These are phyloP conservation scores for Neoniphon sammara DNA, from an alignment of 2,797 vertebrate genomes.

Conservation along the genomic window DNA sequence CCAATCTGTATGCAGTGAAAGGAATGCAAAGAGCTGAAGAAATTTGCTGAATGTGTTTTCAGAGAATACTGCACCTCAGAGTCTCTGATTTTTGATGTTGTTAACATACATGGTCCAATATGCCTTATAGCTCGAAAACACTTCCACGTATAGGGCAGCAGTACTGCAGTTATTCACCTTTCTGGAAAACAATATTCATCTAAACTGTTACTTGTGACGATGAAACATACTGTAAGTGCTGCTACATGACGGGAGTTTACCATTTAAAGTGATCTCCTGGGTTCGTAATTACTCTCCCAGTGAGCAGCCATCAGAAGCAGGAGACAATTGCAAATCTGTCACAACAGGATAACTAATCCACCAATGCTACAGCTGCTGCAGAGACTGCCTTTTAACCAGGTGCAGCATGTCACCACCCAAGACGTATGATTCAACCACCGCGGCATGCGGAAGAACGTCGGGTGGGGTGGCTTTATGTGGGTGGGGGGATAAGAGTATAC, in stretches of 20 bases:
- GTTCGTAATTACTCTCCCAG: conserved; percentile 78
- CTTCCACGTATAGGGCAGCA: not conserved
- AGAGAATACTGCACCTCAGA: not conserved
- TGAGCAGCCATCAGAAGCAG: conserved; percentile 70
- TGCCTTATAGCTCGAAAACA: conserved; percentile 3
- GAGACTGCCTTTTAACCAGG: conserved; percentile 51
- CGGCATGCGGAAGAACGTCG: conserved; percentile 33
- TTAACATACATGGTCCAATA: conserved; percentile 6
- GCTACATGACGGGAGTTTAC: conserved; percentile 56
- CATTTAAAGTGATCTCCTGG: conserved; percentile 68
- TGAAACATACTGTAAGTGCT: conserved; percentile 40
- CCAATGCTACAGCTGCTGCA: conserved; percentile 46
- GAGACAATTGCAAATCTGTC: conserved; percentile 67
- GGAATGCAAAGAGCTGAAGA: not conserved
- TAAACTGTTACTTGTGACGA: conserved; percentile 37
- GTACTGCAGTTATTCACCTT: conserved; percentile 19
- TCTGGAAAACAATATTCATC: conserved; percentile 18
- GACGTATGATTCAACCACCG: conserved; percentile 44
- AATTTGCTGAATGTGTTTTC: not conserved
- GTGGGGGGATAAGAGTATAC: conserved; percentile 12
- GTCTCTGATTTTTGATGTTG: too few relatives aligned
- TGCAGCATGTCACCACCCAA: conserved; percentile 38
- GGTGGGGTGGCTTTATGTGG: not conserved
- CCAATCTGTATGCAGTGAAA: not conserved
- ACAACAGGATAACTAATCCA: conserved; percentile 68